phyloP scores from a whole-genome alignment of 2,113 vertebrate species.

The Pollimyrus isidori region DNA sequence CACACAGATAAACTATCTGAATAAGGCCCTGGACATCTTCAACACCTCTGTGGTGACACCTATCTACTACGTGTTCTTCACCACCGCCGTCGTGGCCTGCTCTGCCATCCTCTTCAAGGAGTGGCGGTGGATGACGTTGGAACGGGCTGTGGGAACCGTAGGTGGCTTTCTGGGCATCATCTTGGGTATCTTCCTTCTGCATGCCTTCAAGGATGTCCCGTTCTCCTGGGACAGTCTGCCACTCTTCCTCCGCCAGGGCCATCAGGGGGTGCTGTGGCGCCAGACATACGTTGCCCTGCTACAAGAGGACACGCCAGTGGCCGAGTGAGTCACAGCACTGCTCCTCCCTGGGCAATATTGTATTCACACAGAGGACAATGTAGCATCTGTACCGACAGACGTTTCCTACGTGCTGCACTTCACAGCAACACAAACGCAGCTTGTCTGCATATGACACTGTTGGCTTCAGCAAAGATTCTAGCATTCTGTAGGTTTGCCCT shows the following conservation, averaged over 20 bases:
- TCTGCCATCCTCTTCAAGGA: constrained; percentile 78
- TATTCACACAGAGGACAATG: neutral
- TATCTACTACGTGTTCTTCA: constrained; percentile 75
- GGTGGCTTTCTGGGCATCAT: constrained; percentile 74
- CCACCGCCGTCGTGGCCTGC: constrained; percentile 68
- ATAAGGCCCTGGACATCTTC: constrained; percentile 75
- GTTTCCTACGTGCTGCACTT: neutral
- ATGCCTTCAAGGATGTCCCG: constrained; percentile 64
- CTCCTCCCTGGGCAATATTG: neutral
- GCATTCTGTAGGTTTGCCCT: neutral
- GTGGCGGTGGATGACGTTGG: constrained; percentile 64
- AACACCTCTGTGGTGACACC: constrained; percentile 69
- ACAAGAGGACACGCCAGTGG: constrained; percentile 23
- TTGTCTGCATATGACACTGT: neutral
- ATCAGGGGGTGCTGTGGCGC: constrained; percentile 29
- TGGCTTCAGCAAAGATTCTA: neutral
- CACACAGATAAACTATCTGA: constrained; percentile 74
- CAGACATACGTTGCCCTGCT: constrained; percentile 46
- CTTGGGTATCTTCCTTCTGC: constrained; percentile 69
- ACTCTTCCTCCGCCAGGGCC: constrained; percentile 49
- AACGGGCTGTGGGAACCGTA: constrained; percentile 58
- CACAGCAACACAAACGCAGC: neutral
- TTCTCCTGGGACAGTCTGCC: constrained; percentile 60
- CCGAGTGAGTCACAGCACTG: neutral
- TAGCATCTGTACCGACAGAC: neutral